Percentiles rank a stretch among this genome's conserved stretches.
Conservation (phyloP, 2,888 invertebrate genomes). For the Biston betularia region DNA sequence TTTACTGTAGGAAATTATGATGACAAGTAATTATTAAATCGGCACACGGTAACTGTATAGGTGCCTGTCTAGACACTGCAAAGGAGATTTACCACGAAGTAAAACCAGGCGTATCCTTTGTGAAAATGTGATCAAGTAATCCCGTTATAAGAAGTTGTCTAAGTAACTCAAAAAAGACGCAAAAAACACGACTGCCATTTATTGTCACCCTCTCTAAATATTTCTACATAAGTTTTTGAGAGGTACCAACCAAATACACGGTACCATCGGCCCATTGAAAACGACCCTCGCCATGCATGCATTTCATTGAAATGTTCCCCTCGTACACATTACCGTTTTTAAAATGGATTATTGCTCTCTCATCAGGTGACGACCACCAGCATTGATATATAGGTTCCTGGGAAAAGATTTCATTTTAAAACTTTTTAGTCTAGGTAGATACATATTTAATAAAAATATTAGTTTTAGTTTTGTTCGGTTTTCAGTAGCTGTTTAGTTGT, state of each 20-base stretch:
- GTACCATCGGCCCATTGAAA: conserved; percentile 87
- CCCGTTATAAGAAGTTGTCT: neutral
- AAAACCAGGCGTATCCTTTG: too few relatives aligned
- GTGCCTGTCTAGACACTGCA: too few relatives aligned
- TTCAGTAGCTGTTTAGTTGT: too few relatives aligned
- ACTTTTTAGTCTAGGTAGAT: neutral
- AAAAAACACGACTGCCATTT: conserved; percentile 3
- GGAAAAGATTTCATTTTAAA: conserved; percentile 1
- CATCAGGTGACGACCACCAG: conserved; percentile 75
- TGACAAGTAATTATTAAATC: too few relatives aligned
- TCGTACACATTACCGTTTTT: conserved; percentile 86
- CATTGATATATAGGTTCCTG: conserved; percentile 54
- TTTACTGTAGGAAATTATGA: too few relatives aligned
- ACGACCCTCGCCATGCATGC: conserved; percentile 86
- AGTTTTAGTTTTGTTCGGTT: too few relatives aligned
- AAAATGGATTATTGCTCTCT: conserved; percentile 81
- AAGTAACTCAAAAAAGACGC: neutral
- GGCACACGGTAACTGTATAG: too few relatives aligned
- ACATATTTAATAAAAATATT: neutral
- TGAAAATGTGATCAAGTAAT: too few relatives aligned
- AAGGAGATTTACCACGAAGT: too few relatives aligned
- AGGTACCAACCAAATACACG: conserved; percentile 76
- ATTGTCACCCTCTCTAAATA: conserved; percentile 14
- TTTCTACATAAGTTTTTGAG: neutral
- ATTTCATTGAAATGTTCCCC: conserved; percentile 82